Evolutionary conservation across 2,888 invertebrate genomes (phyloP).

Genomic region (Caenorhabditis sulstoni): DNA sequence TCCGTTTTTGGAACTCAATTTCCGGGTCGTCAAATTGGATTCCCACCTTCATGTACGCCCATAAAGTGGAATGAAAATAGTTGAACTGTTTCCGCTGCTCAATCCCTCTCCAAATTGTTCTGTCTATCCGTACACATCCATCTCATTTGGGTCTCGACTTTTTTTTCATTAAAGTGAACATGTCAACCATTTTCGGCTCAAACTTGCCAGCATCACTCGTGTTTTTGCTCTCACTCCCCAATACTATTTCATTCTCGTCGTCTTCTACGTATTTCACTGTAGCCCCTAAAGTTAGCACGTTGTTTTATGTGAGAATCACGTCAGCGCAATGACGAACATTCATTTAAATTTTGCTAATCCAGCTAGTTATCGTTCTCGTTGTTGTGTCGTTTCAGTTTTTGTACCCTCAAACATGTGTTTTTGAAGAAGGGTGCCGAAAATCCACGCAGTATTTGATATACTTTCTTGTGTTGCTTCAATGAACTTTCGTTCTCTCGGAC

Average conservation of each 20-base stretch:
- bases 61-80: conserved; percentile 1
- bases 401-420: not conserved
- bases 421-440: not conserved
- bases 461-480: not conserved
- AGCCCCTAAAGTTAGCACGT: conserved; percentile 18
- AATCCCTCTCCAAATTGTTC: no score
- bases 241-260: conserved; percentile 19
- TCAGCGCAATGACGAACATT: conserved; percentile 36
- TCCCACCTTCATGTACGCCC: not conserved
- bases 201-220: conserved; percentile 31
- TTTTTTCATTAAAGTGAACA: conserved; percentile 52
- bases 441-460: not conserved
- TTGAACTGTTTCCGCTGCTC: conserved; percentile 14
- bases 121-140: conserved; percentile 1
- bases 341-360: conserved; percentile 17
- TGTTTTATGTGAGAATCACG: conserved; percentile 3
- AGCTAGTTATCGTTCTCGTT: conserved; percentile 20
- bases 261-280: conserved; percentile 13
- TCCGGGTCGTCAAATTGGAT: not conserved
- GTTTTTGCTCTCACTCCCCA: conserved; percentile 29
- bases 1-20: not conserved
- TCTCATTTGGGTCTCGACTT: conserved; percentile 14
- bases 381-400: not conserved
- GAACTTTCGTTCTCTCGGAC: conserved; percentile 29
- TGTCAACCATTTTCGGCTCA: conserved; percentile 50